Base-by-base conservation (phyloP, 2,797 vertebrate species). In the Cryptoblepharus egeriae region DNA sequence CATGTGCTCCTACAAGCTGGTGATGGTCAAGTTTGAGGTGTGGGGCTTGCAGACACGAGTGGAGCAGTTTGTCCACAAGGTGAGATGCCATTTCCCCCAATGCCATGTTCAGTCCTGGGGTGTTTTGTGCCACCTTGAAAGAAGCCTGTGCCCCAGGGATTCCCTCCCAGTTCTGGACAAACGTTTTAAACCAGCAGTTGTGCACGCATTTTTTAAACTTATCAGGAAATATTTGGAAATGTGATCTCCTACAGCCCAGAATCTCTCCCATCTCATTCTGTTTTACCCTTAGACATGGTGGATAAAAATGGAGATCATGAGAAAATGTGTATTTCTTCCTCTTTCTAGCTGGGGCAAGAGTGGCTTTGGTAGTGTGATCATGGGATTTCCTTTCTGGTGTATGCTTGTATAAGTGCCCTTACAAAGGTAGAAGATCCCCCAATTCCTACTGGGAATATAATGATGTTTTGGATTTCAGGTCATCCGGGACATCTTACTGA, bases 1-100 rank as follows among this genome's bases (percentile, higher is more conserved):
- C 91, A 97, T 98, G 97, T 98, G 97, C 92, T 97, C 97, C 81
- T 97, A 97, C 92, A 97, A 97, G 79, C 95, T 97, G 91, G 97
- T 97, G 75, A 96, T 93, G 1, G 97, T 98, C 89, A 96, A 97
- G 89, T 97, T 98, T 78, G 97, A 98, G 91, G 97, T 97, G 79
- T 97, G 97, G 97, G 97, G 97, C 67, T 95, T 97, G 88, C 97
- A 97, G 88, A 97, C 96, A 0, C 95, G 97, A 0, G 97, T 97
- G 92, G 97, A 98, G 83, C 97, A 97, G 85, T 98, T 97, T 11
- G 96, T 97, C 26, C 97, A 97, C 93, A 97, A 97, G 96, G 97
- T 97, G 89, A 90, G 63, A n/a, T 3, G 87, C 26, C 16, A 26
- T 2, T 1, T 13, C 9, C 8, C 2, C 30, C 26, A 15, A n/a